Evolutionary conservation across 1,140 invertebrate genomes (phyloP), one percentile per base, ranked within the genome.

Genomic region (Delia radicum): DNA sequence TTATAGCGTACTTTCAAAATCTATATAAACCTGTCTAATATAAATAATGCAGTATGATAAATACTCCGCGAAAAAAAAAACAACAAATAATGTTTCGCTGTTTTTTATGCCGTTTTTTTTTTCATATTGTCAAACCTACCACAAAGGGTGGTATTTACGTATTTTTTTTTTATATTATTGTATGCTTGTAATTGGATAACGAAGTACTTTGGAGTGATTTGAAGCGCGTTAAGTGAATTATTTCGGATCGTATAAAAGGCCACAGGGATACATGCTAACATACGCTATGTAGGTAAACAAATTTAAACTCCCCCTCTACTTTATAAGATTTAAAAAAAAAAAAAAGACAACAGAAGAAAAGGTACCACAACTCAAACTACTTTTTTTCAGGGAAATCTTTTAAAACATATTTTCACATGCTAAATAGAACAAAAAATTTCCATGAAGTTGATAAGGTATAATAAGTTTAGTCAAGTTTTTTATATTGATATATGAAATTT

Each of bases 151-250:
- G 63, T 31, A 31, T 15, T 67, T 33, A 31, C 65, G 29, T 67
- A 31, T 31, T 31, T 67, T 67, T 55, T 69, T 75, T 75, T 71
- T 46, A 46, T 61, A 15, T 75, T 55, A 27, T 75, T 75, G 29
- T 74, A 24, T 10, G 27, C 62, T 55, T 67, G 46, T 74, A 74
- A 77, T 77, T 77, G 76, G 72, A 77, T 74, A 77, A 74, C 73
- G 73, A 73, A 73, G 63, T 74, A 62, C 76, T 74, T 77, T 71
- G 72, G 72, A 37, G 76, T 77, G 73, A 77, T 76, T 77, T 74
- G 76, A 71, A 46, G 76, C 76, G 76, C 73, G 76, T 77, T 77
- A 76, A 77, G 76, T 77, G 76, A 77, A 74, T 77, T 77, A 77
- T 63, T 74, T 69, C 42, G 73, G 73, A 31, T 55, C 3, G 29